Conservation (phyloP, 2,888 invertebrate genomes). For the Hirtodrosophila confusa region DNA sequence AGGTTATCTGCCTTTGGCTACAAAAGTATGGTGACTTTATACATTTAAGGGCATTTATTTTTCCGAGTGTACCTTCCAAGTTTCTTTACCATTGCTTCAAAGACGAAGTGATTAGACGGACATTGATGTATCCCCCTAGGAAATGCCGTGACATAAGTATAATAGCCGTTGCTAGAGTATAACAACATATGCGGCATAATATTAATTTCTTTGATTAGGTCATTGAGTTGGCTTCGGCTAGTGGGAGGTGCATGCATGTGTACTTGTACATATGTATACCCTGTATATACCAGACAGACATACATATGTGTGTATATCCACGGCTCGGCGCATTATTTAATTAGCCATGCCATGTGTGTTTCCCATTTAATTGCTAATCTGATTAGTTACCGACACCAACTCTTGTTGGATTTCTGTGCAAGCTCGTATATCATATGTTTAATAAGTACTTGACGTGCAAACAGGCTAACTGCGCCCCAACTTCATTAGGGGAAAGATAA, state of each 20-base stretch:
- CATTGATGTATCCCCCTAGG: too few species aligned
- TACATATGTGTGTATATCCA: background rate
- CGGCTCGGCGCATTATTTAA: slow-evolving; percentile 28
- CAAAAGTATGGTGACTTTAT: too few species aligned
- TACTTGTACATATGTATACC: background rate
- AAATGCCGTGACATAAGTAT: too few species aligned
- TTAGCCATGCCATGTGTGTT: slow-evolving; percentile 37
- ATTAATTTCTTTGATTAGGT: slow-evolving; percentile 39
- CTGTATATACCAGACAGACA: background rate
- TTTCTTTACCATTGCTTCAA: too few species aligned
- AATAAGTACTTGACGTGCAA: slow-evolving; percentile 14
- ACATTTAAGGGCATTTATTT: too few species aligned
- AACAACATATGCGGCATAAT: too few species aligned
- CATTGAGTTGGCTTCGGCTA: slow-evolving; percentile 42
- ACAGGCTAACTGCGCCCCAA: too few species aligned
- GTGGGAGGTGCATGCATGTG: background rate
- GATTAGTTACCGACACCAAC: slow-evolving; percentile 24
- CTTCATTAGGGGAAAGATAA: slow-evolving; percentile 21
- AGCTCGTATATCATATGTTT: slow-evolving; percentile 2
- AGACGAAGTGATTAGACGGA: too few species aligned
- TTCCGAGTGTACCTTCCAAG: too few species aligned
- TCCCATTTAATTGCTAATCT: slow-evolving; percentile 39
- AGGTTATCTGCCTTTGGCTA: too few species aligned
- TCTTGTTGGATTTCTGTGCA: background rate
- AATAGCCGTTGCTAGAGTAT: background rate